Evolutionary conservation across 2,888 invertebrate species (phyloP), one percentile per base, ranked within the genome.

Genomic region (Sussaba pulchella): DNA sequence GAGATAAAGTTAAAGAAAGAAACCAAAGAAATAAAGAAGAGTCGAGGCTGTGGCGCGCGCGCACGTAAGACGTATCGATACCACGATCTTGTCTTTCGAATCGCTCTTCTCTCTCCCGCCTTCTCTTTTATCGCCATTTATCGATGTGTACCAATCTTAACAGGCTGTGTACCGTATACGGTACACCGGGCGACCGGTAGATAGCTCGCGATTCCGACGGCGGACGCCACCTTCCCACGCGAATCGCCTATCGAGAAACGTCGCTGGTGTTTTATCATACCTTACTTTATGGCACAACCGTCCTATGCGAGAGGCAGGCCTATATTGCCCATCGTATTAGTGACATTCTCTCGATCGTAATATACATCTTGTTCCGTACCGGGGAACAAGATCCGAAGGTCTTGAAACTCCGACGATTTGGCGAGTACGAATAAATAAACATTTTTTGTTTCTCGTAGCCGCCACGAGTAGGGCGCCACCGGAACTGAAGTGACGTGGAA

Each of bases 191-290:
- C 31, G 31, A 71, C 61, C 17, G 10, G 12, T 54, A 70, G 57
- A 70, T 70, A 43, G 31, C 57, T 57, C 70, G 57, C 70, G 57
- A 54, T 70, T 45, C 19, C 31, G 45, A 73, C 2, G 31, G 70
- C 61, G 70, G 70, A 78, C 79, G 77, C 78, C 78, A 67, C 75
- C 85, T 79, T 77, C 85, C 85, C 84, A 85, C 85, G 83, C 84
- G 74, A 77, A 81, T 80, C 78, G 77, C 82, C 81, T 78, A 84
- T 84, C 83, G 77, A 82, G 83, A 81, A 31, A 84, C 78, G 85
- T 82, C 80, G 72, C 78, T 76, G 74, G 81, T 80, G 82, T 83
- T 84, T 84, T 84, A 84, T 84, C 81, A 75, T 47, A 78, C 67
- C 77, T 81, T 81, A 74, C 66, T 81, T 81, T 81, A 78, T 81